A percentile compares a stretch with the other conserved stretches of the same genome.
Evolutionary conservation across 2,888 invertebrate species (phyloP).

Genomic region (Tanaodytes sp.): DNA sequence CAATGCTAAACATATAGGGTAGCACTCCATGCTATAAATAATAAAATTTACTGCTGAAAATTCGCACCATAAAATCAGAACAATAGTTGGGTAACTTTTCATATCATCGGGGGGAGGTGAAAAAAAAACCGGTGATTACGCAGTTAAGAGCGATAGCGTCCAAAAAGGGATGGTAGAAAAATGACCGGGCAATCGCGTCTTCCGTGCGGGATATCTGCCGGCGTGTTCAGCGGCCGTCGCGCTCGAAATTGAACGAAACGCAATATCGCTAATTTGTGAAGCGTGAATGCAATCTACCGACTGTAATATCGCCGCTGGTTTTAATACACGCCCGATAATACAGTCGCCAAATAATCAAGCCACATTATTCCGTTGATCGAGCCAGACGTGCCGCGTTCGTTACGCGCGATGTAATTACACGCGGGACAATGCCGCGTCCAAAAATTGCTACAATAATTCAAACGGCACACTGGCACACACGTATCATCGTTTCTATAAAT

Average conservation of each 20-base stretch:
- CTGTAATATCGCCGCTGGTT: conserved; percentile 48
- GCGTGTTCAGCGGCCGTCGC: conserved; percentile 32
- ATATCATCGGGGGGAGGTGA: conserved; percentile 18
- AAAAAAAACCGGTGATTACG: conserved; percentile 34
- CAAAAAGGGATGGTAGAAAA: conserved; percentile 19
- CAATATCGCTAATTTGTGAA: conserved; percentile 53
- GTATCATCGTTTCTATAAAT: no score
- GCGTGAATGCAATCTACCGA: conserved; percentile 53
- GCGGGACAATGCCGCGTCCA: no score
- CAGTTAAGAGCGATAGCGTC: conserved; percentile 32
- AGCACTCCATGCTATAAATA: no score
- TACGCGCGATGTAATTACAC: no score
- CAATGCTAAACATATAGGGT: no score
- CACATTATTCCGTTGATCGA: conserved; percentile 44
- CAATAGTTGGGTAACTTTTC: conserved; percentile 26
- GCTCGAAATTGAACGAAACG: conserved; percentile 48
- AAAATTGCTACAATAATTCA: no score
- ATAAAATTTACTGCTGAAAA: no score
- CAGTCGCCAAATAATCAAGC: conserved; percentile 49
- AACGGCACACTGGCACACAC: no score
- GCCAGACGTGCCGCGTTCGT: conserved; percentile 32
- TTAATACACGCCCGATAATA: no score
- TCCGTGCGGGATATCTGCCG: conserved; percentile 45
- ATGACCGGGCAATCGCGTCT: conserved; percentile 36
- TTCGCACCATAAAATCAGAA: conserved; percentile 30